These are phyloP conservation scores for Montipora cactus DNA, from an alignment of 64 coral and sea anemone species.

Conservation along the genomic window DNA sequence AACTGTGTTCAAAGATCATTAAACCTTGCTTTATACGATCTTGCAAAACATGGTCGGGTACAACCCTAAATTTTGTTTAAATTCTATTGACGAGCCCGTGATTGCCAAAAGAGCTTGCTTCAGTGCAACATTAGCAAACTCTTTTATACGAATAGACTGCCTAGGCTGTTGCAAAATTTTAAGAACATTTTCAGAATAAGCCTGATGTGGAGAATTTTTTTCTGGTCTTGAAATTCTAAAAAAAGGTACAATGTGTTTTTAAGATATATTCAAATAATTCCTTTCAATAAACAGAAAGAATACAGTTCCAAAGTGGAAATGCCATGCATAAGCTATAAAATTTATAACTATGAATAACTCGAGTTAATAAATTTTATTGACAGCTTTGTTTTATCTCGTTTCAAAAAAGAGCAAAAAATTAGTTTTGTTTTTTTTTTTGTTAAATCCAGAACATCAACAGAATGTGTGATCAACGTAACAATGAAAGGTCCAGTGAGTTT, in stretches of 20 bases:
- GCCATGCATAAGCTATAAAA: background rate
- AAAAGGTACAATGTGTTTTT: too few relatives aligned
- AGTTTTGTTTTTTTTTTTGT: background rate
- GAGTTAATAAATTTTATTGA: background rate
- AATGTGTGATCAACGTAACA: constrained; percentile 11
- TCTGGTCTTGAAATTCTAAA: too few relatives aligned
- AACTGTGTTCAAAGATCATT: background rate
- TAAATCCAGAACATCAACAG: background rate
- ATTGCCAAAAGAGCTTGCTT: too few relatives aligned
- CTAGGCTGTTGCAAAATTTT: too few relatives aligned
- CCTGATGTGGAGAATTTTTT: too few relatives aligned
- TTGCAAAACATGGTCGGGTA: background rate
- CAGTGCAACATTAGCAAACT: too few relatives aligned
- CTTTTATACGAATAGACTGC: too few relatives aligned
- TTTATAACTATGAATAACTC: background rate
- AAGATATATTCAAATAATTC: background rate
- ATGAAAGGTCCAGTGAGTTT: constrained; percentile 11
- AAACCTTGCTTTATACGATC: background rate
- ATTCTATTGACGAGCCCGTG: too few relatives aligned
- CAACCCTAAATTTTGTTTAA: background rate
- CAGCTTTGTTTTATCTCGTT: constrained; percentile 7
- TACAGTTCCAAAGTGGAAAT: background rate
- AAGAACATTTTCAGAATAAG: too few relatives aligned
- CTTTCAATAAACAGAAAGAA: background rate
- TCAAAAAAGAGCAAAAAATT: constrained; percentile 1